phyloP scores from a whole-genome alignment of 2,113 vertebrate genomes.

The Poeciliopsis retropinna region DNA sequence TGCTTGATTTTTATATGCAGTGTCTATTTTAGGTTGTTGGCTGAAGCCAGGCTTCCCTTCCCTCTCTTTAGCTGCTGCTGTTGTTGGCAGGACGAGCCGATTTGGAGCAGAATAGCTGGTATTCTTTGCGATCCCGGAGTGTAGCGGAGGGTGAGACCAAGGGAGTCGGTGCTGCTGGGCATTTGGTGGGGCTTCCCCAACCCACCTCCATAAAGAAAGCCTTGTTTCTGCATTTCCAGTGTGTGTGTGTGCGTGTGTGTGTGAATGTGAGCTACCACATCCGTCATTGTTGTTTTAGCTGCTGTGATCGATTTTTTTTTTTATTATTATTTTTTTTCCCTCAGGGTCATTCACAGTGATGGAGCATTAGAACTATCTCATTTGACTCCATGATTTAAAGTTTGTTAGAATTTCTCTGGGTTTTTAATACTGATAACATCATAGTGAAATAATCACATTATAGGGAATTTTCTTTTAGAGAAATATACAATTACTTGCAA shows the following conservation, averaged over 20 bases:
- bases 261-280: slow-evolving; percentile 6
- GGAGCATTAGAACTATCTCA: neutral
- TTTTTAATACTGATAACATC: neutral
- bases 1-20: slow-evolving; percentile 62
- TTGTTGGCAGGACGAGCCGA: slow-evolving; percentile 64
- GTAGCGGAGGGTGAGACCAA: slow-evolving; percentile 44
- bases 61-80: slow-evolving; percentile 67
- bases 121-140: slow-evolving; percentile 57
- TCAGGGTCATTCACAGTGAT: neutral
- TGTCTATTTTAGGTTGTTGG: slow-evolving; percentile 67
- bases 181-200: slow-evolving; percentile 74
- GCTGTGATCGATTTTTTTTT: slow-evolving; percentile 7
- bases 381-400: neutral
- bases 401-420: neutral
- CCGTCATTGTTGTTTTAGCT: slow-evolving; percentile 15
- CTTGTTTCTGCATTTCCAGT: slow-evolving; percentile 43
- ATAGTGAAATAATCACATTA: neutral
- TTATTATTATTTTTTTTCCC: too few species aligned
- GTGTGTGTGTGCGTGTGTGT: slow-evolving; percentile 3
- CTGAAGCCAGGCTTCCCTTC: slow-evolving; percentile 69
- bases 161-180: slow-evolving; percentile 47
- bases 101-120: slow-evolving; percentile 61
- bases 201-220: slow-evolving; percentile 58
- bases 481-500: too few species aligned
- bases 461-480: neutral